Conservation (phyloP, 2,797 vertebrate genomes). For the Buphagus erythrorhynchus region DNA sequence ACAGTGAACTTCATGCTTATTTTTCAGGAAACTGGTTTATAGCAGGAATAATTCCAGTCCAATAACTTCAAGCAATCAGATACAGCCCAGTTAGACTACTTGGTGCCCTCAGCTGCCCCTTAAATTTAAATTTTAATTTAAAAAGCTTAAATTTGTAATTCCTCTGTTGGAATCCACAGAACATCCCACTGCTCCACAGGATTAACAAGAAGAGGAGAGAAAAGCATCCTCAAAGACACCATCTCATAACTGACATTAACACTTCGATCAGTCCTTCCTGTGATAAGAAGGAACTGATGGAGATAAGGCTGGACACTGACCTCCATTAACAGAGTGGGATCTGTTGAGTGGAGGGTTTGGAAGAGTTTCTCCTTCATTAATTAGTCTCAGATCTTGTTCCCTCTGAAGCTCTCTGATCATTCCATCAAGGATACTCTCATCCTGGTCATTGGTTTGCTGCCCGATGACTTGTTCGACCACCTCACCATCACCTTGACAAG, state of each 20-base stretch:
- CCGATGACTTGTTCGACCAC: conserved; percentile 97
- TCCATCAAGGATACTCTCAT: conserved; percentile 90
- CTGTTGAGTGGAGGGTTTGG: conserved; percentile 69
- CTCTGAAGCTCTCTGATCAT: conserved; percentile 93
- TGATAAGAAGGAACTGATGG: background rate
- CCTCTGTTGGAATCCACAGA: background rate
- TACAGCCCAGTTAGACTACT: background rate
- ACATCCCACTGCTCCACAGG: background rate
- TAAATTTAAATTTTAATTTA: background rate
- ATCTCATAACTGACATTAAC: background rate
- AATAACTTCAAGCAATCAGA: background rate
- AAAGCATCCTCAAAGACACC: background rate
- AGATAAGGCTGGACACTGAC: conserved; percentile 3
- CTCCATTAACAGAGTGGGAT: conserved; percentile 73
- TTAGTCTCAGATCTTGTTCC: conserved; percentile 86
- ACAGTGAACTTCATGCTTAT: background rate
- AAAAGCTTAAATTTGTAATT: background rate
- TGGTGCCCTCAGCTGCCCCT: background rate
- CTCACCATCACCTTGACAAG: conserved; percentile 89
- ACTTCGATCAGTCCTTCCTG: background rate
- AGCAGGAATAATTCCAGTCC: background rate
- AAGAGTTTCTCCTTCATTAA: conserved; percentile 70
- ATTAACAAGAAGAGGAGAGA: background rate
- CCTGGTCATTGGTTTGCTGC: conserved; percentile 88
- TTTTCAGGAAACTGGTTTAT: background rate